phyloP scores from a whole-genome alignment of 2,113 vertebrate genomes.

The Gulo gulo region DNA sequence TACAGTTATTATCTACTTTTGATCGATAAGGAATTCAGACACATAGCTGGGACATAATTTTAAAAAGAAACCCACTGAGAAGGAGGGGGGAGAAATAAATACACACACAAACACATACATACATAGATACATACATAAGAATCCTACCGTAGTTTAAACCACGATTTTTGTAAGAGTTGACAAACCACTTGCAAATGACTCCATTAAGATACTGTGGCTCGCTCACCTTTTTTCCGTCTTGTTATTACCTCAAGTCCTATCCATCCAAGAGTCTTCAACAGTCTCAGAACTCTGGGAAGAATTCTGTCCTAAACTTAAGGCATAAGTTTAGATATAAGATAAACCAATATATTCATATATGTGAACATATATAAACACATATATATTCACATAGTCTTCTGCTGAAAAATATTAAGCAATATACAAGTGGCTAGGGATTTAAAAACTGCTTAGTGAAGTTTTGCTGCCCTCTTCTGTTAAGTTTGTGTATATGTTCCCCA shows the following conservation, averaged over 20 bases:
- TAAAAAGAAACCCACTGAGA: not conserved
- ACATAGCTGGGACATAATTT: not conserved
- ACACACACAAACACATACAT: not conserved
- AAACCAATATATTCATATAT: not conserved
- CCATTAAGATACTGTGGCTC: not conserved
- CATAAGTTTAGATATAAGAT: not conserved
- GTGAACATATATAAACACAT: not conserved
- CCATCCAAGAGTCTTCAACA: not conserved
- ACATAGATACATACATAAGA: not conserved
- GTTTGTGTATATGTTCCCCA: not conserved
- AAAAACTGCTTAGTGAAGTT: slow-evolving; percentile 8
- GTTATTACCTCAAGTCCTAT: not conserved
- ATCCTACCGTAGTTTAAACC: not conserved
- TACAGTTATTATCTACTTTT: not conserved
- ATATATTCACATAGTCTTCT: not conserved
- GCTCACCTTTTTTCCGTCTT: not conserved
- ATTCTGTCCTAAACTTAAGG: not conserved
- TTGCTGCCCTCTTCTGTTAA: slow-evolving; percentile 67
- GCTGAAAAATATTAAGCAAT: not conserved
- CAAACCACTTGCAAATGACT: not conserved
- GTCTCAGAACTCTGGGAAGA: not conserved
- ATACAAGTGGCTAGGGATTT: not conserved
- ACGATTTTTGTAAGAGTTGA: not conserved
- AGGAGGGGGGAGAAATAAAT: not conserved
- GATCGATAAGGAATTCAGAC: not conserved